Evolutionary conservation across 2,797 vertebrate species (phyloP).

Genomic region (Rhinoraja longicauda): DNA sequence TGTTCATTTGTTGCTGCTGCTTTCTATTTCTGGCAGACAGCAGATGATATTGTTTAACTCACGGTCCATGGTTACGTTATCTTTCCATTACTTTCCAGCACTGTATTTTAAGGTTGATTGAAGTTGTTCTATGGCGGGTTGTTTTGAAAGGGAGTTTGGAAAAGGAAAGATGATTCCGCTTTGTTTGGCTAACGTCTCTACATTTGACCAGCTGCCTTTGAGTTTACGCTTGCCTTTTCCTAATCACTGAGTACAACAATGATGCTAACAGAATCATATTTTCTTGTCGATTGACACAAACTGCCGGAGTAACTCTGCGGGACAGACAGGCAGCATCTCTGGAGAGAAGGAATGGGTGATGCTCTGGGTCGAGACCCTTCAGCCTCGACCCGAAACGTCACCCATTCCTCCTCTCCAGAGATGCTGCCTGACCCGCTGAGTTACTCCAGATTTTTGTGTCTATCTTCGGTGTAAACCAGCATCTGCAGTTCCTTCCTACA

Average conservation of each 20-base stretch:
- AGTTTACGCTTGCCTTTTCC: neutral
- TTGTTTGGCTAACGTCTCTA: neutral
- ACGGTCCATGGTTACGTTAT: neutral
- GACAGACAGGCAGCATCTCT: no score
- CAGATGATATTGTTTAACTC: neutral
- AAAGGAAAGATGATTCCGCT: neutral
- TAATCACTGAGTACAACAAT: neutral
- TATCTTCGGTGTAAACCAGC: no score
- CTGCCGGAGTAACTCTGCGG: no score
- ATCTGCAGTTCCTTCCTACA: no score
- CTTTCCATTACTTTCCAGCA: neutral
- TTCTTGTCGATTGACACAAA: no score
- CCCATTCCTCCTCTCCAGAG: no score
- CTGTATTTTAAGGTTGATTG: neutral
- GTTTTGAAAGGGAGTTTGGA: neutral
- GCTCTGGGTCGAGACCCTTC: no score
- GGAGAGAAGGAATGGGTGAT: no score
- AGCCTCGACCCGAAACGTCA: no score
- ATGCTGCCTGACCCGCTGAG: no score
- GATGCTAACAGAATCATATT: neutral
- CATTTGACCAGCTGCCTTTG: neutral
- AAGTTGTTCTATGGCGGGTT: neutral
- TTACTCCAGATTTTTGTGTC: no score
- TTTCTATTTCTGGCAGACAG: neutral
- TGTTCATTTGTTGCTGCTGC: constrained; percentile 14